A percentile compares a stretch with the other conserved stretches of the same genome.
Conservation (phyloP, 2,113 vertebrate species). For the Carassius carassius region DNA sequence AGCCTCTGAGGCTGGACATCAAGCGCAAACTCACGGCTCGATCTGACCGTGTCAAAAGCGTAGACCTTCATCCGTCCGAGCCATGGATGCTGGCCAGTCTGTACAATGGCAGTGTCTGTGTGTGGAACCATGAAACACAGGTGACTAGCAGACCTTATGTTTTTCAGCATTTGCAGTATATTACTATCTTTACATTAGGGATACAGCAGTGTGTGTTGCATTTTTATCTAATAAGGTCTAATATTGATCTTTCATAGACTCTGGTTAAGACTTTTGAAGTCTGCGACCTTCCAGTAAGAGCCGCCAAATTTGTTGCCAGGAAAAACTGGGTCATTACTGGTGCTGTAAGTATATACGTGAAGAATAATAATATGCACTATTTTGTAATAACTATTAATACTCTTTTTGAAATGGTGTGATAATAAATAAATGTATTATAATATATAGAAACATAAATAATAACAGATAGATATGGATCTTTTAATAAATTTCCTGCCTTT, state of each 20-base stretch:
- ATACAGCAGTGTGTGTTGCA: not conserved
- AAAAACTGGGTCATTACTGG: conserved; percentile 99
- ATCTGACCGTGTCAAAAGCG: conserved; percentile 94
- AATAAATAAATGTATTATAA: not conserved
- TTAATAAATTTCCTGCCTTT: not conserved
- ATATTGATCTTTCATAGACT: conserved; percentile 78
- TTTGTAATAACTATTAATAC: not conserved
- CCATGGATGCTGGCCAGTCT: conserved; percentile 97
- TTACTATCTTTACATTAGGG: not conserved
- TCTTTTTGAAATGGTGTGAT: too few relatives aligned
- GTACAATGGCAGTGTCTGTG: conserved; percentile 94
- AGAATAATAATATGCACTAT: not conserved
- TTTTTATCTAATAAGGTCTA: not conserved
- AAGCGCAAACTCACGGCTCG: conserved; percentile 92
- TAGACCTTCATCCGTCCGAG: conserved; percentile 91
- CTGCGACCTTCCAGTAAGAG: conserved; percentile 95
- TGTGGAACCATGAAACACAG: conserved; percentile 97
- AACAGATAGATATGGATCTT: not conserved
- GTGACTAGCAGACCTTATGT: conserved; percentile 64
- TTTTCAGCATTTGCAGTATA: not conserved
- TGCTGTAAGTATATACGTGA: conserved; percentile 81
- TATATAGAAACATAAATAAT: not conserved
- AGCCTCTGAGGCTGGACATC: conserved; percentile 95
- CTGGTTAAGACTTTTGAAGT: conserved; percentile 99
- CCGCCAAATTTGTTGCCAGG: conserved; percentile 97